Evolutionary conservation across 2,797 vertebrate species (phyloP), one percentile per base, ranked within the genome.

Genomic region (Spea hammondii): DNA sequence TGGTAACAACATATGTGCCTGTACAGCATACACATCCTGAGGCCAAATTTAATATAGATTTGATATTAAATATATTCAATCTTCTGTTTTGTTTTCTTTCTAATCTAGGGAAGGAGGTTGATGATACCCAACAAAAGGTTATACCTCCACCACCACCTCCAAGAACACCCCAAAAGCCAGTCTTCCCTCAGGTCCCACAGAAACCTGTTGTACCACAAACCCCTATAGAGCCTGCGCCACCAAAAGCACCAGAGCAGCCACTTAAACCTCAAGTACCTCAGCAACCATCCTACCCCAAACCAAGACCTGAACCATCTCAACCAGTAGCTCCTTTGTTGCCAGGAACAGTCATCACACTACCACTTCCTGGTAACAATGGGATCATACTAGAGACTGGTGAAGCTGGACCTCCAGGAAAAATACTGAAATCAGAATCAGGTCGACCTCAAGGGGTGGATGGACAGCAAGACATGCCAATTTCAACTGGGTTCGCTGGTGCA

Each of bases 391-490:
- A 96, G 90, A 91, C 90, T 0, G 96, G 96, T 49, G 91, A 96
- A 89, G 96, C 96, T 0, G 97, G 96, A 2, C 95, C 97, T 14
- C 97, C 96, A 0, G 96, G 96, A 62, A 91, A 87, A 12, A 89
- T 73, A n/a, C 81, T 91, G 4, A 89, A 93, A 90, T 90, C 86
- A 0, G 88, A 92, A 3, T 90, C 91, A 79, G 91, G 88, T 66
- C 85, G 91, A 11, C 94, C 92, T 2, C 86, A 90, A 32, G 94
- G 91, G 0, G 87, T 74, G 0, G 87, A 93, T 0, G 94, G 95
- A 65, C 90, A 77, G 44, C 87, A 83, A 0, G 86, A 90, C 5
- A 76, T 90, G 86, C 86, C 89, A 49, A 83, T 90, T 0, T 86
- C 95, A 0, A 93, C 93, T 70, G 96, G 96, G 0, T 95, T 93